Evolutionary conservation across 2,888 invertebrate genomes (phyloP), one percentile per base, ranked within the genome.

Genomic region (Epinotia bilunana): DNA sequence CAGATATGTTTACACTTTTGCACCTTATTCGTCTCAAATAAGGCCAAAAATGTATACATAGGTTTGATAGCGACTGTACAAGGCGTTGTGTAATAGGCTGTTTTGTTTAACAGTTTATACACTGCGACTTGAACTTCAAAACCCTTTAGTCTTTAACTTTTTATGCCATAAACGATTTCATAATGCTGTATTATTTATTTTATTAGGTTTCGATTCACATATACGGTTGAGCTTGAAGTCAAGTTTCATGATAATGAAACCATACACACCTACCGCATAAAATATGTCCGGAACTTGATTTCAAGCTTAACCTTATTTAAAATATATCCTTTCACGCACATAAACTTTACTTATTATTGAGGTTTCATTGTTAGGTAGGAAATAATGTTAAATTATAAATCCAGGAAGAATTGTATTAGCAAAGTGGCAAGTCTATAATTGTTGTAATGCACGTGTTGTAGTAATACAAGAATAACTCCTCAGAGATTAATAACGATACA

Each of bases 181-280:
- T 57, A 63, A 78, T 79, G 79, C 78, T 79, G 69, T 74, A 69
- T 71, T 74, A 78, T 80, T 72, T 69, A 73, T 72, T 67, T 58
- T 20, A 46, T 62, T 43, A 16, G 11, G 53, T 71, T n/a, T 68
- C 63, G 18, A 43, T 72, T 65, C 5, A 12, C 7, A 23, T 18
- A 3, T 18, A 53, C 53, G 61, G 49, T 33, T 61, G 61, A 33
- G 33, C 49, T 70, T 49, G 49, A 61, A 70, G 53, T 53, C 53
- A 16, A 16, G 1, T n/a, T 46, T 46, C 3, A 13, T 46, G n/a
- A 33, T 28, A 28, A 33, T 33, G 7, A 33, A 33, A 33, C 33
- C 7, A 33, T 28, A 28, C 28, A 33, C 33, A 9, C 39, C 6
- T 39, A 39, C 39, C 39, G 39, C 39, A 39, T 39, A 7, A 39